These are phyloP conservation scores for Irena cyanogastra DNA, from an alignment of 2,113 vertebrate species.

Conservation along the genomic window DNA sequence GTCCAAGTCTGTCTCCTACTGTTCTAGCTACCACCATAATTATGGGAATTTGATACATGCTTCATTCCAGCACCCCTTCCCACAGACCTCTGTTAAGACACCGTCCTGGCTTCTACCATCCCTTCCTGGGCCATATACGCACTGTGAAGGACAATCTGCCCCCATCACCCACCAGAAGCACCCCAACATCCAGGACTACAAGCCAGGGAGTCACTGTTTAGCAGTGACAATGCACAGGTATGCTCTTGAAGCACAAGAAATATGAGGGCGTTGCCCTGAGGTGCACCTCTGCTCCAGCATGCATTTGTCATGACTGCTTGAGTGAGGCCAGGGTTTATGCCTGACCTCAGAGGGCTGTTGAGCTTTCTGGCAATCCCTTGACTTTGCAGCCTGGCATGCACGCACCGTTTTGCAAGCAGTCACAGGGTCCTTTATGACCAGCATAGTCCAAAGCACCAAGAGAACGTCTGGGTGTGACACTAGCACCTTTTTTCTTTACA, in stretches of 20 bases:
- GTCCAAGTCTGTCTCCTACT: slow-evolving; percentile 6
- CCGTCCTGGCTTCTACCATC: not conserved
- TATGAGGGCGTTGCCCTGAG: not conserved
- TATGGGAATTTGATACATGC: not conserved
- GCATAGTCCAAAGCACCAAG: not conserved
- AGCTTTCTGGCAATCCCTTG: not conserved
- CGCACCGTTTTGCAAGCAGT: not conserved
- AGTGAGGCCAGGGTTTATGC: not conserved
- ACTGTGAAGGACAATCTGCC: not conserved
- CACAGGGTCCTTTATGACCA: not conserved
- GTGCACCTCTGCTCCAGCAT: not conserved
- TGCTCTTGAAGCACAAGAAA: not conserved
- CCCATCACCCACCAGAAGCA: not conserved
- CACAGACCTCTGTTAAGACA: not conserved
- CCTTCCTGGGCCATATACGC: not conserved
- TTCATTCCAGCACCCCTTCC: not conserved
- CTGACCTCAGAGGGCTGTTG: not conserved
- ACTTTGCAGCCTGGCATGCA: not conserved
- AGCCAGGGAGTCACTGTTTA: not conserved
- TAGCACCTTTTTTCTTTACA: not conserved
- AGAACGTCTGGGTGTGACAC: not conserved
- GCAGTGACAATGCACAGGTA: not conserved
- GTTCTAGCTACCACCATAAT: not conserved
- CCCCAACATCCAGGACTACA: not conserved
- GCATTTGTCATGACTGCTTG: not conserved